Base-by-base conservation (phyloP, 2,797 vertebrate genomes). In the Oceanodroma leucorhoa region DNA sequence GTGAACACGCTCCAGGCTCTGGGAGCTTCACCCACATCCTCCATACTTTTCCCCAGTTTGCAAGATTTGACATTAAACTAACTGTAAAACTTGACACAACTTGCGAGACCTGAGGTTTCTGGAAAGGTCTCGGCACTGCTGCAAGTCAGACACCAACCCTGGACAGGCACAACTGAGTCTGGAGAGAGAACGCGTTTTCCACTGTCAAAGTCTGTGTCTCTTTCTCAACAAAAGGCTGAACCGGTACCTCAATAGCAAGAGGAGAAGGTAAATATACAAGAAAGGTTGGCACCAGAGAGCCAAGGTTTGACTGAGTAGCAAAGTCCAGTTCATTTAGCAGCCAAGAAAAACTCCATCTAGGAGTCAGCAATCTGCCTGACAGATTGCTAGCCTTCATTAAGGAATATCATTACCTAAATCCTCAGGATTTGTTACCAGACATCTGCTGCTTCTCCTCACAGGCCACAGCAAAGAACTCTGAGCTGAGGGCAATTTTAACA, bases 1-100 rank as follows among this genome's bases (percentile, higher is more conserved):
- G 0, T 1, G 4, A 38, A 16, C 24, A 10, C 0, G 1, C 61
- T 46, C 9, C 32, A 40, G 83, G 41, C 10, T 23, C 64, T 17
- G 17, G 3, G 3, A 71, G 29, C 26, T 78, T 30, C 36, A 26
- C 26, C 40, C 5, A 11, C 4, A 8, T 4, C 29, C n/a, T 48
- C 41, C 36, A 6, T 9, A 3, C 4, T 21, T 54, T n/a, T 46
- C 17, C 54, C 20, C 13, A 62, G 17, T 38, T 67, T 15, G 1
- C 16, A n/a, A 29, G 9, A 43, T 2, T 22, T 26, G 21, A n/a
- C 5, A 5, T 43, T 43, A 51, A 51, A 45, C 51, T 34, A 14
- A 9, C 45, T 30, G 14, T 34, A 60, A 78, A 20, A 9, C 13
- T 16, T 22, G 6, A 30, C 43, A 45, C 5, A 73, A 10, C 32